Percentiles rank a stretch among this genome's conserved stretches.
Conservation (phyloP, 2,888 invertebrate genomes). For the Tiliacea citrago region DNA sequence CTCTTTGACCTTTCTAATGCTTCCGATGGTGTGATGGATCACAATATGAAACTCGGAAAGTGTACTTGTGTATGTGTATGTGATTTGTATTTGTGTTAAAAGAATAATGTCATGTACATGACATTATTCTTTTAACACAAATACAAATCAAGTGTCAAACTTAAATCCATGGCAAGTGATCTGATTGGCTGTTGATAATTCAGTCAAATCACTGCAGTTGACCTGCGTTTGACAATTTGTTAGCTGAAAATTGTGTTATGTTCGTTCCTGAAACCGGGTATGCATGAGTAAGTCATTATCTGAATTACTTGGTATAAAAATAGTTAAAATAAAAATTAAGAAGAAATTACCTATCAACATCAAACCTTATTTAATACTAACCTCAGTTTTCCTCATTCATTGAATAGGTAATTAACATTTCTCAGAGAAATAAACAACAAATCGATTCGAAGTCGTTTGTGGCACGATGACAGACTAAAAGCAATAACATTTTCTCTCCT, state of each 20-base stretch:
- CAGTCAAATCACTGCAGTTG: neutral
- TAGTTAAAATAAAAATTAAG: neutral
- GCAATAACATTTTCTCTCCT: constrained; percentile 68
- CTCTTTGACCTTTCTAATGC: neutral
- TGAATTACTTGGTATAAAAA: neutral
- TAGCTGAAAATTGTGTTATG: neutral
- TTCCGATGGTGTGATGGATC: neutral
- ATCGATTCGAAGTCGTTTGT: constrained; percentile 10
- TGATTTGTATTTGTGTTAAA: neutral
- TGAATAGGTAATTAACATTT: constrained; percentile 8
- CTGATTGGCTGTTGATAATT: neutral
- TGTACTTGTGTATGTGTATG: too few species aligned
- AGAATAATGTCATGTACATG: neutral
- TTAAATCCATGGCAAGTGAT: neutral
- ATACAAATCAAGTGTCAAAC: neutral
- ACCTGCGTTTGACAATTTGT: neutral
- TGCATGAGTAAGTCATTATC: neutral
- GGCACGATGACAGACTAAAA: constrained; percentile 18
- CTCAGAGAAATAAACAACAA: constrained; percentile 1
- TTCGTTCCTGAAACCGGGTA: neutral
- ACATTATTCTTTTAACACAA: neutral
- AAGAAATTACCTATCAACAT: too few species aligned
- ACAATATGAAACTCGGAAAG: neutral
- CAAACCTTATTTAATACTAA: neutral
- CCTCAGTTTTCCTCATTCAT: neutral